Evolutionary conservation across 53 echinoderm and acorn worm species (phyloP), one percentile per base, ranked within the genome.

Genomic region (Holothuria leucospilota): DNA sequence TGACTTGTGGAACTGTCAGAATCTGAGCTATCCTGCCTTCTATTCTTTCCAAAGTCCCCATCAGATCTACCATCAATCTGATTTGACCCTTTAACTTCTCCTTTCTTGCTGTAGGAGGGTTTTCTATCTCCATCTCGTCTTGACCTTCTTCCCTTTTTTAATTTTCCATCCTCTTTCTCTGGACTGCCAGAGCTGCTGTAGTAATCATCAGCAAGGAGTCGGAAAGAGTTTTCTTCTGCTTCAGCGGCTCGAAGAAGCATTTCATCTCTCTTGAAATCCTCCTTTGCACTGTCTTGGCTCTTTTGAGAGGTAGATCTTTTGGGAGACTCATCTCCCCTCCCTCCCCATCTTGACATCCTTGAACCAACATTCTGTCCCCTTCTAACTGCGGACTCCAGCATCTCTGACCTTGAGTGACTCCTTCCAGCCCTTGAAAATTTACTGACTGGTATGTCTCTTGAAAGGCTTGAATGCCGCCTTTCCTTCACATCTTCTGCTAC

Each of bases 151-250:
- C 67, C 30, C 24, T 67, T 67, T 15, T 27, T 20, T 27, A 30
- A 30, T 67, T 30, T 27, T 20, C 30, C 30, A 67, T 67, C 67
- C 20, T 30, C 67, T 13, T 30, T 30, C 13, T 80, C 80, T 1
- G 80, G 80, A 59, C 80, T 75, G 6, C 75, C 75, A n/a, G 75
- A 75, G 75, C 75, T 80, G 27, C 80, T 80, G 61, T 80, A 80
- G 34, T 80, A 80, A 80, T 80, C 80, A 80, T 80, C 80, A 9
- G 80, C 80, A 13, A 80, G 80, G 80, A 80, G 80, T 6, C 61
- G 59, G 13, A 77, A 49, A 21, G 71, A 39, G 16, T 39, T 75
- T 39, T 75, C 46, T 46, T 75, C 75, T 49, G 52, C 49, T 11
- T 75, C 75, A 51, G 75, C 75, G 9, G 75, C 49, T 27, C 27